A percentile compares a stretch with the other conserved stretches of the same genome.
Conservation (phyloP, 2,797 vertebrate genomes). For the Microcaecilia unicolor region DNA sequence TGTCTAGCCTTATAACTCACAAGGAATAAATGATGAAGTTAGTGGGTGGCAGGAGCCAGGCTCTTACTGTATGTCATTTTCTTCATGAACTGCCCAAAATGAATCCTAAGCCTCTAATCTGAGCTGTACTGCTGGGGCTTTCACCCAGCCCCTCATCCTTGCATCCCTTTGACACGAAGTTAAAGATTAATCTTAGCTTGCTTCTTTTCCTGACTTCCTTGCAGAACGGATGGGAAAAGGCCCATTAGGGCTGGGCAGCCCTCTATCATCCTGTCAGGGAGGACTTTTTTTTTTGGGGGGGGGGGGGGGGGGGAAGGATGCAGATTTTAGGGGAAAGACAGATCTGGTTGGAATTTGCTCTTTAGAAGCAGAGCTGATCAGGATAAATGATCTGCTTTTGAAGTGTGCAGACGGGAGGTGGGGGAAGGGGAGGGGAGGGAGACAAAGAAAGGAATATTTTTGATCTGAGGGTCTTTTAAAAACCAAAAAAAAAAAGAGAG, state of each 20-base stretch:
- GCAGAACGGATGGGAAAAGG: conserved; percentile 18
- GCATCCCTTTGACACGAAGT: too few species aligned
- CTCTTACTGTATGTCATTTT: too few species aligned
- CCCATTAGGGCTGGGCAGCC: conserved; percentile 18
- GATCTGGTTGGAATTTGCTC: conserved; percentile 17
- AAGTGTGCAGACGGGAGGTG: conserved; percentile 38
- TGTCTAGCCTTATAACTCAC: too few species aligned
- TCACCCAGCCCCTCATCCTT: too few species aligned
- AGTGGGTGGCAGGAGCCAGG: too few species aligned
- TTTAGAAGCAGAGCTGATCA: conserved; percentile 32
- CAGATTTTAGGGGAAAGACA: conserved; percentile 13
- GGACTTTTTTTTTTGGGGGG: too few species aligned
- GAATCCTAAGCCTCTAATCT: too few species aligned
- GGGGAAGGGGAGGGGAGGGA: conserved; percentile 18
- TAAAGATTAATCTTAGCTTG: conserved; percentile 24
- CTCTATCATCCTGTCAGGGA: conserved; percentile 26
- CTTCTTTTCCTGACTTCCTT: background rate
- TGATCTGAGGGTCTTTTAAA: background rate
- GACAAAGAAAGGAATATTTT: conserved; percentile 3
- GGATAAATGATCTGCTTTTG: conserved; percentile 65
- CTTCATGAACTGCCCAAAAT: too few species aligned
- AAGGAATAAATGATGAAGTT: too few species aligned
- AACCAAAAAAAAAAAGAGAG: background rate
- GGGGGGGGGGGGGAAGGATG: too few species aligned
- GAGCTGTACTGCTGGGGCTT: too few species aligned